Evolutionary conservation across 1,140 invertebrate species (phyloP), one percentile per base, ranked within the genome.

Genomic region (Teleogryllus occipitalis): DNA sequence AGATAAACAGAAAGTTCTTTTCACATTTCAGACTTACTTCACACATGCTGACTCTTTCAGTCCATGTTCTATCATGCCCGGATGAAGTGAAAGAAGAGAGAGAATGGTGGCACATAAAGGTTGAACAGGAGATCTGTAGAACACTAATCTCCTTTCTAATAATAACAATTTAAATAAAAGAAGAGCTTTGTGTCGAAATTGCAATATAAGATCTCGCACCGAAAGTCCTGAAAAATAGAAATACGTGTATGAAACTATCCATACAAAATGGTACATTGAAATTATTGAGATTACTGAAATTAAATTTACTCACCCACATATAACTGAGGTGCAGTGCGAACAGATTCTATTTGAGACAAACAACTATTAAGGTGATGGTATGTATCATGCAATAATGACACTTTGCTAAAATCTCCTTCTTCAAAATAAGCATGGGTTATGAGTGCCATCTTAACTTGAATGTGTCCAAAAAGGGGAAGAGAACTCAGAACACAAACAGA

Each of bases 391-490:
- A 99, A 87, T 47, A 99, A 88, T 14, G 92, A 92, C n/a, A 95
- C 93, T 86, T 96, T 93, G 78, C 95, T 95, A 84, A 97, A 98
- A 87, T 97, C 96, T 49, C 94, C 94, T 87, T 98, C 95, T 81
- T 97, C 92, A 87, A 99, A 99, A 87, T 98, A 99, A 0, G 96
- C 97, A 86, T 97, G 93, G 0, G 98, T 98, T 81, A 99, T 98
- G 6, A 99, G 88, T 79, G 96, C 92, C 88, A 99, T 92, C 89
- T 99, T 99, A 21, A 87, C 94, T 87, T 97, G 95, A 82, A 98
- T 93, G 77, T 97, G 92, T 14, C 96, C 96, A 88, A 95, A 98
- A 8, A 98, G 88, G 27, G 97, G 96, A 82, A 95, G 88, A 80
- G 90, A 92, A 83, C 96, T 97, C 76, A 99, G 86, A 18, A 97